Conservation (phyloP, 2,113 vertebrate species). For the Sisor rabdophorus region DNA sequence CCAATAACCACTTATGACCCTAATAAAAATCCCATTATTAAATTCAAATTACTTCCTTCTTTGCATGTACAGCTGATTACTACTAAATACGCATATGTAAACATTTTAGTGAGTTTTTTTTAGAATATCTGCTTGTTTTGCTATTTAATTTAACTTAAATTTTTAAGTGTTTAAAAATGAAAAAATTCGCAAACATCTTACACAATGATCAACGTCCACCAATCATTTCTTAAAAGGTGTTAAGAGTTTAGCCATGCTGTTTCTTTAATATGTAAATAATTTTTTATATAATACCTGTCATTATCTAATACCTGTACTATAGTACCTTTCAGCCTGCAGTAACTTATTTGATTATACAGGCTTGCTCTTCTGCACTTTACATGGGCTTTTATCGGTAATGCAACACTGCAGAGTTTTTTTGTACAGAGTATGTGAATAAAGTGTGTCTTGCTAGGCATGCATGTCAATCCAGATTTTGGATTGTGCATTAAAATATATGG, state of each 20-base stretch:
- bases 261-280: too few species aligned
- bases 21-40: too few species aligned
- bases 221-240: not conserved
- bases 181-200: not conserved
- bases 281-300: too few species aligned
- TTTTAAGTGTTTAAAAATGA: too few species aligned
- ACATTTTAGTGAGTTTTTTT: too few species aligned
- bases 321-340: conserved; percentile 8
- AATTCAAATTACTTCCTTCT: too few species aligned
- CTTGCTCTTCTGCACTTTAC: conserved; percentile 10
- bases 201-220: not conserved
- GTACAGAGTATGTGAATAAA: not conserved
- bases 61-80: too few species aligned
- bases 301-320: too few species aligned
- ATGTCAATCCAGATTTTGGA: conserved; percentile 10
- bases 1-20: too few species aligned
- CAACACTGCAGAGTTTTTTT: conserved; percentile 17
- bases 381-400: not conserved
- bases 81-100: too few species aligned
- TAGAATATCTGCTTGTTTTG: not conserved
- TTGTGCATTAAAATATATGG: conserved; percentile 19
- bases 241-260: too few species aligned
- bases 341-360: not conserved
- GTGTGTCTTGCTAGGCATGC: not conserved
- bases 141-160: not conserved